Evolutionary conservation across 92 coral and sea anemone genomes (phyloP).

Genomic region (Micromussa lordhowensis): DNA sequence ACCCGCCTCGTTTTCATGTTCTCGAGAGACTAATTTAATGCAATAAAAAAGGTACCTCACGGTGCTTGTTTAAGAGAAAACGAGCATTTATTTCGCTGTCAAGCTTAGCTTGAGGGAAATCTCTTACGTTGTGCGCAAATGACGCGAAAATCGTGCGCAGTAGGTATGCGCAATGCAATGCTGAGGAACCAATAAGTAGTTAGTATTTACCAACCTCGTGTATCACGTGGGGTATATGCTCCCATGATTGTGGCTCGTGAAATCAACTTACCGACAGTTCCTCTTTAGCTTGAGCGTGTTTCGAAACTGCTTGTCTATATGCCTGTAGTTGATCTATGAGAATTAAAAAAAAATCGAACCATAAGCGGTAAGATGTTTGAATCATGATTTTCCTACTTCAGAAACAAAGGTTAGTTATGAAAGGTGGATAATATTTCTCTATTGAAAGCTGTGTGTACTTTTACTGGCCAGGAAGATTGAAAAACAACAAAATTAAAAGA

Average conservation of each 20-base stretch:
- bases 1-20: too few species aligned
- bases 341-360: background rate
- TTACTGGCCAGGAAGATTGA: background rate
- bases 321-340: conserved; percentile 87
- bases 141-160: too few species aligned
- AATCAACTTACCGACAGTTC: conserved; percentile 79
- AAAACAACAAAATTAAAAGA: background rate
- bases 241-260: background rate
- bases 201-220: background rate
- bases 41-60: too few species aligned
- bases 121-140: too few species aligned
- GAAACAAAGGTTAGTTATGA: background rate
- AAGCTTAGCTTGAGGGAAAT: too few species aligned
- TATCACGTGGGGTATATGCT: background rate
- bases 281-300: conserved; percentile 84
- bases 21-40: too few species aligned
- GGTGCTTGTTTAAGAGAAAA: too few species aligned
- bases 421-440: too few species aligned
- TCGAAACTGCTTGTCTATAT: conserved; percentile 77
- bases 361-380: background rate
- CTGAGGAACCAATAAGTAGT: too few species aligned
- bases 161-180: too few species aligned
- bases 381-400: background rate
- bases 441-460: too few species aligned
- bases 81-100: too few species aligned